Base-by-base conservation (phyloP, 2,888 invertebrate genomes). In the Stenolophus ochropezus region DNA sequence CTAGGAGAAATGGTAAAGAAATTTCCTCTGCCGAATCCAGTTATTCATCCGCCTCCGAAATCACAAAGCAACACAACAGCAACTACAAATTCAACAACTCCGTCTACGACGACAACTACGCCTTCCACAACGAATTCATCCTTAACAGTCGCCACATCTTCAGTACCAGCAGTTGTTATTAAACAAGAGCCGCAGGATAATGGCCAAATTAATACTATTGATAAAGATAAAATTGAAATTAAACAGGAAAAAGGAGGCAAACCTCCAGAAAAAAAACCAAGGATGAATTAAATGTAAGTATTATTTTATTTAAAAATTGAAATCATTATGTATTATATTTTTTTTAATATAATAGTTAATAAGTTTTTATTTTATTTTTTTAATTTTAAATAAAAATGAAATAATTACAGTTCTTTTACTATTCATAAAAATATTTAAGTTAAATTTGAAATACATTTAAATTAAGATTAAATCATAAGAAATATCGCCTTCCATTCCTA, bases 251-350 rank as follows among this genome's bases (percentile, higher is more conserved):
- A 92, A 84, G 96, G 96, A 93, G 65, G 65, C 18, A 96, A 96
- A 75, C 96, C 96, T 4, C 96, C 96, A 71, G 96, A 97, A 87
- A 96, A 96, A 86, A 96, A 96, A 87, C 93, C 94, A 3, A 93
- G 96, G 89, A 86, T 90, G 84, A 90, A 87, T 89, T 89, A 87
- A 87, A 77, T 71, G 3, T 11, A 56, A 53, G 18, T 53, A 20
- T 42, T 11, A 42, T 11, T 42, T 42, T 42, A 42, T 42, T 42
- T 42, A 8, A 11, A 11, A 8, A 42, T 11, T 11, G 1, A 11
- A 2, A 42, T 42, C 11, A 42, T 51, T 16, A n/a, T 51, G 14
- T 18, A 16, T n/a, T n/a, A n/a, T n/a, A n/a, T n/a, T n/a, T n/a
- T n/a, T n/a, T n/a, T n/a, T n/a, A n/a, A n/a, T n/a, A n/a, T n/a